phyloP scores from a whole-genome alignment of 2,888 invertebrate genomes.

The Cryptocheilus praepositus region DNA sequence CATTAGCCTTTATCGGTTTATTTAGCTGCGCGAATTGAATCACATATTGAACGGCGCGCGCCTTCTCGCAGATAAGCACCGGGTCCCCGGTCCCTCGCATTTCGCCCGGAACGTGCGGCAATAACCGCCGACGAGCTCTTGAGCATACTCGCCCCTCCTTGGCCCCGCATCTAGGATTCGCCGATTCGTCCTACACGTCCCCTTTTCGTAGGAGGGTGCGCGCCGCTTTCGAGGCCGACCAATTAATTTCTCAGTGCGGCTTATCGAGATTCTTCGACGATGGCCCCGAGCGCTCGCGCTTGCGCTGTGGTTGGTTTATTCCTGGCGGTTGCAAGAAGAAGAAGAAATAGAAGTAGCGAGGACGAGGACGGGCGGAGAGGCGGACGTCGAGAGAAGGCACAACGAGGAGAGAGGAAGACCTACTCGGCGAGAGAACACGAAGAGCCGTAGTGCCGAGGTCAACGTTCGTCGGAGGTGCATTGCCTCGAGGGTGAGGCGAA shows the following conservation, averaged over 20 bases:
- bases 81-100: background rate
- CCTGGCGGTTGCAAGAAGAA: constrained; percentile 52
- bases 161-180: constrained; percentile 7
- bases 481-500: constrained; percentile 63
- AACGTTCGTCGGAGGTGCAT: constrained; percentile 70
- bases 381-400: constrained; percentile 34
- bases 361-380: constrained; percentile 44
- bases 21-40: background rate
- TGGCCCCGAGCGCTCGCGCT: constrained; percentile 55
- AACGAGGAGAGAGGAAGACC: constrained; percentile 33
- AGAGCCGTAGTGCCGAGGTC: constrained; percentile 59
- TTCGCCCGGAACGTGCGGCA: background rate
- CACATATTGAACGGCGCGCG: background rate
- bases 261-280: constrained; percentile 68
- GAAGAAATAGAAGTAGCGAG: constrained; percentile 45
- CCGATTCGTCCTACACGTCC: constrained; percentile 27
- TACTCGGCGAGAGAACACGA: constrained; percentile 45
- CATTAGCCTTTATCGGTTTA: background rate
- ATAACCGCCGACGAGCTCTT: background rate
- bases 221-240: constrained; percentile 52
- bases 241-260: constrained; percentile 68
- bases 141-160: background rate
- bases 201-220: constrained; percentile 29
- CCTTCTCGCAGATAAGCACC: background rate
- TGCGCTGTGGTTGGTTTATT: constrained; percentile 61